Evolutionary conservation across 2,113 vertebrate genomes (phyloP).

Genomic region (human): DNA sequence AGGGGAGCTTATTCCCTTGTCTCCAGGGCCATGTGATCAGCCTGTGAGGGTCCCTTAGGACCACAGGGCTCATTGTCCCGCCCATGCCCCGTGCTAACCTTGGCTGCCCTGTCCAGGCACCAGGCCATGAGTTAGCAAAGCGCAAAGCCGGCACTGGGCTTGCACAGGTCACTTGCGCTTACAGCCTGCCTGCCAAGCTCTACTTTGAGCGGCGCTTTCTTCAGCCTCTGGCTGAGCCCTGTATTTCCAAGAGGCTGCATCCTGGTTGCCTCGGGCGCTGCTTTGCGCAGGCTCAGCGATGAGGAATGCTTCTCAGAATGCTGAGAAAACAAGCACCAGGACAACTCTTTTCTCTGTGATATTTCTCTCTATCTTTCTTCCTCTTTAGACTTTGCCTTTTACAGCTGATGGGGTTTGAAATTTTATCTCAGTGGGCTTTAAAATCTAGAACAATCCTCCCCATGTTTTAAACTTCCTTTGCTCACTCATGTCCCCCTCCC

Average conservation of each 20-base stretch:
- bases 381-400: not conserved
- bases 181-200: not conserved
- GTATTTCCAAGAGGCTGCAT: too few species aligned
- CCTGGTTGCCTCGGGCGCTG: too few species aligned
- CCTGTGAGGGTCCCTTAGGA: not conserved
- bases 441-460: not conserved
- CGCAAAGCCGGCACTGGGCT: fast-evolving
- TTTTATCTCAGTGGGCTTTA: not conserved
- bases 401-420: not conserved
- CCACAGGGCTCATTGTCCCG: not conserved
- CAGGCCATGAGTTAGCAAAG: not conserved
- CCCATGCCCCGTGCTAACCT: not conserved
- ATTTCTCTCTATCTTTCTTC: not conserved
- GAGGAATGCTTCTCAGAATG: not conserved
- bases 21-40: not conserved
- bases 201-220: not conserved
- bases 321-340: not conserved
- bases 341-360: not conserved
- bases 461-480: not conserved
- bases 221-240: not conserved
- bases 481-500: not conserved
- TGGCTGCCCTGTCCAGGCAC: not conserved
- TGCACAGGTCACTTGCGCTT: not conserved
- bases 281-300: not conserved
- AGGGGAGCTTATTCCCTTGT: not conserved